Evolutionary conservation across 2,888 invertebrate species (phyloP).

Genomic region (Platerodrilus igneus): DNA sequence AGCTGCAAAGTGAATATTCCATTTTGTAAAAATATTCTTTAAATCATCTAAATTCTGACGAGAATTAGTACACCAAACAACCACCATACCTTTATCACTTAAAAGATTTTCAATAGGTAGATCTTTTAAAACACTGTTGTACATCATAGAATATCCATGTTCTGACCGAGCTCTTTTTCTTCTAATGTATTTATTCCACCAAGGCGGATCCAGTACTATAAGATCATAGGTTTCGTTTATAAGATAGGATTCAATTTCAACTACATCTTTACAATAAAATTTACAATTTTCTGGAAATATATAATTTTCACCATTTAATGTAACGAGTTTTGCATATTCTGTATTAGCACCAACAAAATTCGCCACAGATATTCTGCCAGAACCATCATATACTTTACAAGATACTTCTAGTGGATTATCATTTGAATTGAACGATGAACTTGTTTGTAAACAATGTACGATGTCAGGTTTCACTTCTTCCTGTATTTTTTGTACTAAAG

Average conservation of each 20-base stretch:
- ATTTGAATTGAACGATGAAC: too few relatives aligned
- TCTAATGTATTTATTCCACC: constrained; percentile 93
- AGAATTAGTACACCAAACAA: constrained; percentile 92
- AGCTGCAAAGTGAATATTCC: constrained; percentile 68
- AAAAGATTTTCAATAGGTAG: constrained; percentile 67
- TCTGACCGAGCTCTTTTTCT: constrained; percentile 64
- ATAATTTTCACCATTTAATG: constrained; percentile 50
- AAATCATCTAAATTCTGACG: constrained; percentile 63
- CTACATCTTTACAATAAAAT: constrained; percentile 66
- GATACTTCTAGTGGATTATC: constrained; percentile 34
- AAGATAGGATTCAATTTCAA: constrained; percentile 52
- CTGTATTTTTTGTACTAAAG: not conserved
- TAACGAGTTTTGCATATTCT: constrained; percentile 50
- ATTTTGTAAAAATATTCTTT: constrained; percentile 68
- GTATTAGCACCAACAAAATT: constrained; percentile 57
- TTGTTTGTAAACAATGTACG: constrained; percentile 24
- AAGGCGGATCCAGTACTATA: constrained; percentile 89
- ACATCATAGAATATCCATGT: constrained; percentile 75
- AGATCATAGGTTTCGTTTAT: constrained; percentile 63
- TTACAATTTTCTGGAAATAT: constrained; percentile 63
- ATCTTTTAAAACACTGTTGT: constrained; percentile 65
- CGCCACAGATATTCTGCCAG: constrained; percentile 34
- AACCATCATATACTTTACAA: constrained; percentile 45
- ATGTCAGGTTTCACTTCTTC: constrained; percentile 19
- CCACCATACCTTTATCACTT: constrained; percentile 62